These are phyloP conservation scores for Sphaeridia pumilis DNA, from an alignment of 2,888 invertebrate genomes.

Conservation along the genomic window DNA sequence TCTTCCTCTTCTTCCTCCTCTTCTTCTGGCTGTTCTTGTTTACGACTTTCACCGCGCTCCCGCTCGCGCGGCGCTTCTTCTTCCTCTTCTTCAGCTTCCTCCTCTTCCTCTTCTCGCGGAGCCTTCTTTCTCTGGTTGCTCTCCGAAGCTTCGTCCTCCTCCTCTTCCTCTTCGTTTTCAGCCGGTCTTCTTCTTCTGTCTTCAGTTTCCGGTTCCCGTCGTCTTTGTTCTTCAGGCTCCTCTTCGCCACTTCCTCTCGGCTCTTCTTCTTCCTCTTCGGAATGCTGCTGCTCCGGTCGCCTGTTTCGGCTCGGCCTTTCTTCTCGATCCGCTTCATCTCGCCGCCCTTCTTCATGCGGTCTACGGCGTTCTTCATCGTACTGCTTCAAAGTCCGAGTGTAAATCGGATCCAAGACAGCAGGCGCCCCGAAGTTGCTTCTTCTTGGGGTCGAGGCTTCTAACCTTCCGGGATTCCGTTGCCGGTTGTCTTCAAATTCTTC, in stretches of 20 bases:
- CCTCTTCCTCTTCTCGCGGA: not conserved
- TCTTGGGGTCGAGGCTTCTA: not conserved
- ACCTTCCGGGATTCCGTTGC: not conserved
- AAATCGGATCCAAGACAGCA: conserved; percentile 31
- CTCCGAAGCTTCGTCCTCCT: conserved; percentile 15
- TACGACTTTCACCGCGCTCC: not conserved
- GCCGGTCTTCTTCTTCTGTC: not conserved
- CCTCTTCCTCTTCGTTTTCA: conserved; percentile 15
- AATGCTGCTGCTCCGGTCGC: conserved; percentile 2
- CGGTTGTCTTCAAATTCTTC: not conserved
- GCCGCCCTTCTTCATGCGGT: not conserved
- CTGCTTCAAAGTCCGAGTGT: conserved; percentile 33
- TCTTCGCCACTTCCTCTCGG: conserved; percentile 9
- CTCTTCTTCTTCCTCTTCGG: conserved; percentile 15
- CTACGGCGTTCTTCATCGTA: conserved; percentile 20
- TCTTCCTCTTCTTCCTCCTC: conserved; percentile 27
- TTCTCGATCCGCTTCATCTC: not conserved
- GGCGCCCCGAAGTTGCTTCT: not conserved
- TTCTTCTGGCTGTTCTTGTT: conserved; percentile 5
- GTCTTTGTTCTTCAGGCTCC: no score
- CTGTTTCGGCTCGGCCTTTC: not conserved
- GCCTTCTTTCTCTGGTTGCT: not conserved
- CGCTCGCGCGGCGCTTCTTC: conserved; percentile 7
- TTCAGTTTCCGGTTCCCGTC: conserved; percentile 4
- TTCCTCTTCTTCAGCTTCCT: conserved; percentile 7